These are phyloP conservation scores for Tragopan temminckii DNA, from an alignment of 2,797 vertebrate genomes.

Conservation along the genomic window DNA sequence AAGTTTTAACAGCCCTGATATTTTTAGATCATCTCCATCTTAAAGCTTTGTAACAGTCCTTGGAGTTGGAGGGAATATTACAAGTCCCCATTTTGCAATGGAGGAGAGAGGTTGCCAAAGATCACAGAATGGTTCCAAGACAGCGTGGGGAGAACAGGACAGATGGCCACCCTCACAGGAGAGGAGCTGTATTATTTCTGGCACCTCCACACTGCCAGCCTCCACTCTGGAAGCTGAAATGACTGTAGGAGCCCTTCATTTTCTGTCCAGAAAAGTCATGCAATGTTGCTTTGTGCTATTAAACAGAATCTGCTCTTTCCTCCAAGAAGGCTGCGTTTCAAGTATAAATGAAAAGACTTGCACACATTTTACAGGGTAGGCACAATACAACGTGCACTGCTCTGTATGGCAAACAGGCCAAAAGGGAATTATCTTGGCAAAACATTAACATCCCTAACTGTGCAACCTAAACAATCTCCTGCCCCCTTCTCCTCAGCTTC, in stretches of 20 bases:
- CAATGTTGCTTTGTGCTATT: not conserved
- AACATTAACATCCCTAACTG: not conserved
- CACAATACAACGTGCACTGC: not conserved
- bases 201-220: not conserved
- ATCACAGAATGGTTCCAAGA: not conserved
- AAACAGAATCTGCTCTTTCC: not conserved
- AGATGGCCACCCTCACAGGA: conserved; percentile 35
- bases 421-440: conserved; percentile 27
- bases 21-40: conserved; percentile 29
- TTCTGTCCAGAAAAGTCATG: conserved; percentile 7
- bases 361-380: not conserved
- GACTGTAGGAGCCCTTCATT: not conserved
- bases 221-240: not conserved
- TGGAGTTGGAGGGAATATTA: not conserved
- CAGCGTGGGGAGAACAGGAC: not conserved
- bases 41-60: not conserved
- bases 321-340: not conserved
- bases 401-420: not conserved
- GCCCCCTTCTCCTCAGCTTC: not conserved
- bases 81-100: not conserved
- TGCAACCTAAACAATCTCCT: not conserved
- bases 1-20: not conserved
- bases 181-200: not conserved
- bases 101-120: conserved; percentile 34
- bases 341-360: not conserved